Base-by-base conservation (phyloP, 2,888 invertebrate species). In the Andrena fulva region DNA sequence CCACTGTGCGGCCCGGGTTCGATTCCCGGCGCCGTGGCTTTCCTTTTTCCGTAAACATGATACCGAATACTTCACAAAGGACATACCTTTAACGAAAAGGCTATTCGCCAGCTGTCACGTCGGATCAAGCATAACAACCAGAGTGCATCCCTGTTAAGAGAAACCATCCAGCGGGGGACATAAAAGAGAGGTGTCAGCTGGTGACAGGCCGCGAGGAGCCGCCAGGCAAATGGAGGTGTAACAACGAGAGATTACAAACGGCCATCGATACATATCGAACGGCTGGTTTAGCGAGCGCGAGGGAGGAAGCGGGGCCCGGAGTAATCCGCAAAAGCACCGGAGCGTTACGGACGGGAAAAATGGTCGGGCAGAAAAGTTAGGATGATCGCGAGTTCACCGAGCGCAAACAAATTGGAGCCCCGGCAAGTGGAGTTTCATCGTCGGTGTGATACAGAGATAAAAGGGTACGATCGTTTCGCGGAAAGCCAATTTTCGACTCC, bases 401-500 rank as follows among this genome's bases (percentile, higher is more conserved):
- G 35, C 60, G 16, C 66, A 60, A 70, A 60, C 70, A 76, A 84
- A 86, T 81, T 74, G 71, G 8, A 24, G 67, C 10, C 42, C 42
- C 42, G 63, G 42, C 54, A 71, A 80, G 56, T 71, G 78, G 59
- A 64, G 86, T 86, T 84, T 68, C 62, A 63, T 77, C 50, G 67
- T 24, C 64, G n/a, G 10, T 20, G 64, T 60, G 48, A 63, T 48
- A 31, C 56, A 27, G 33, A 24, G 48, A 64, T 72, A 67, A 80
- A 83, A 77, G 74, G 71, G 59, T 66, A 64, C 42, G 42, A 35
- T n/a, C 59, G 24, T 71, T 31, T 48, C 35, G 60, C 16, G 31
- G 35, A 70, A 80, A 73, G 33, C 84, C 86, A 86, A 84, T 86
- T 80, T 78, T 78, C 78, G 48, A 56, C 16, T 74, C 60, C 10